These are phyloP conservation scores for Oreonectes daqikongensis DNA, from an alignment of 2,797 vertebrate genomes.

Conservation along the genomic window DNA sequence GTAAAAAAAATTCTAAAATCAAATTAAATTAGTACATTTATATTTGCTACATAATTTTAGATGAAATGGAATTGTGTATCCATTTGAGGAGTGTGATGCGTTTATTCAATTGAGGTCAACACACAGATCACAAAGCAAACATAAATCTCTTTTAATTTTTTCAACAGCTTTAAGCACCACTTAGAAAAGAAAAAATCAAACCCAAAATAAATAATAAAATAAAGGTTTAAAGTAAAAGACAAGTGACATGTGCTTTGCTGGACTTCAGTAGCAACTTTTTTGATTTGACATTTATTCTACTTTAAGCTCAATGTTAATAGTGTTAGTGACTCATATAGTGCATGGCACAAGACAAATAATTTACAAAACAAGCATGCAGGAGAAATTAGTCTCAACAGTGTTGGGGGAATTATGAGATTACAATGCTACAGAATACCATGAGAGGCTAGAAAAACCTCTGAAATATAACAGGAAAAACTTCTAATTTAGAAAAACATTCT, in stretches of 20 bases:
- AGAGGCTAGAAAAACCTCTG: slow-evolving; percentile 35
- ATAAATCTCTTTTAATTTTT: slow-evolving; percentile 44
- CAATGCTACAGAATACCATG: not conserved
- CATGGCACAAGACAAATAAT: slow-evolving; percentile 37
- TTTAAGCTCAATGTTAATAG: slow-evolving; percentile 18
- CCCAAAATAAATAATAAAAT: slow-evolving; percentile 55
- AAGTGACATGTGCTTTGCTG: slow-evolving; percentile 43
- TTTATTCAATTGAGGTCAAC: slow-evolving; percentile 1
- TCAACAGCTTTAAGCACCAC: slow-evolving; percentile 51
- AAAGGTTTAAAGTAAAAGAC: slow-evolving; percentile 39
- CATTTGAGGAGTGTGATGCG: not conserved
- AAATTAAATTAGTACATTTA: too few species aligned
- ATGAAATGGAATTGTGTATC: not conserved
- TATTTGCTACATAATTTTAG: too few species aligned
- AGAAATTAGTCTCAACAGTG: slow-evolving; percentile 20
- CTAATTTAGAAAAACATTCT: slow-evolving; percentile 49
- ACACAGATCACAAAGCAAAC: slow-evolving; percentile 49
- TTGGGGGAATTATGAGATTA: not conserved
- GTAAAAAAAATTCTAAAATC: too few species aligned
- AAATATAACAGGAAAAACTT: slow-evolving; percentile 43
- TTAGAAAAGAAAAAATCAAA: slow-evolving; percentile 46
- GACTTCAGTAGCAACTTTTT: slow-evolving; percentile 49
- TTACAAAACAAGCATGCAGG: slow-evolving; percentile 44
- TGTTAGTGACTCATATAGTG: slow-evolving; percentile 29
- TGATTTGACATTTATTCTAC: slow-evolving; percentile 13